Percentiles rank a stretch among this genome's conserved stretches.
These are phyloP conservation scores for Ibycter americanus DNA, from an alignment of 2,797 vertebrate species.

Conservation along the genomic window DNA sequence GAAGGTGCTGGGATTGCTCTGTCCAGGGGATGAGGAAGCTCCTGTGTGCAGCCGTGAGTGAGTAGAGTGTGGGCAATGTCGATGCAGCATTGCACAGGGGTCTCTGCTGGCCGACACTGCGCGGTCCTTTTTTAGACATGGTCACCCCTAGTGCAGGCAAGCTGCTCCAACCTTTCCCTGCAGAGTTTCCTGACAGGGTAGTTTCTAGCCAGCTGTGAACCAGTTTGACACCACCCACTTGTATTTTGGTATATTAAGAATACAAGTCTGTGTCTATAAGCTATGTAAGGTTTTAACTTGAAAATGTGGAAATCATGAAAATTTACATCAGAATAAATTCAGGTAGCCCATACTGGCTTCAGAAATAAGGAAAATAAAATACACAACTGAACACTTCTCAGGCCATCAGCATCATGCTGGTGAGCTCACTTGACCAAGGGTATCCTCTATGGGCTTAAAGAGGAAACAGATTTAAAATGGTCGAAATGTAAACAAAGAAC, in stretches of 20 bases:
- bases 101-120: neutral
- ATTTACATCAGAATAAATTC: neutral
- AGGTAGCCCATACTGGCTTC: neutral
- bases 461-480: neutral
- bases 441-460: neutral
- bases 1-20: neutral
- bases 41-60: fast-evolving
- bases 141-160: neutral
- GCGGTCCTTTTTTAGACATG: neutral
- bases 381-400: neutral
- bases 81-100: too few relatives aligned
- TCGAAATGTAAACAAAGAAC: neutral
- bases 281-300: neutral
- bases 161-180: neutral
- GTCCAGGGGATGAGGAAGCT: neutral
- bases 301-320: neutral
- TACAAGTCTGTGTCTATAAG: neutral
- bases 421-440: neutral
- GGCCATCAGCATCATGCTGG: neutral
- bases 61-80: neutral
- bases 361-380: neutral
- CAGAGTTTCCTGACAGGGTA: neutral
- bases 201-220: neutral
- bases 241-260: neutral
- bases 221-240: neutral